These are phyloP conservation scores for Shinisaurus crocodilurus DNA, from an alignment of 2,113 vertebrate species.

Conservation along the genomic window DNA sequence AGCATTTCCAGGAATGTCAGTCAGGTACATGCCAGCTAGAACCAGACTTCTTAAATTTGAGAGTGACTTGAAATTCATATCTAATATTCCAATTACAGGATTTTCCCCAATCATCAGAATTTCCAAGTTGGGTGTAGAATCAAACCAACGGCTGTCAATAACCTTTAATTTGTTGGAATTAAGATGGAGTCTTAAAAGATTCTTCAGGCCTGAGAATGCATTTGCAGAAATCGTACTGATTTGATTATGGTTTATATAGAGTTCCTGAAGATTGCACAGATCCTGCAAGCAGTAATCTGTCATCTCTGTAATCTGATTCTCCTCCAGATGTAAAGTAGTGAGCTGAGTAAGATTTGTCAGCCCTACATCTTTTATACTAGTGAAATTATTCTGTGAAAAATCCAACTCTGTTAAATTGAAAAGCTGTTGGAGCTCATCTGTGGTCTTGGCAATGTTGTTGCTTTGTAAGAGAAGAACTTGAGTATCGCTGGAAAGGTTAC, in stretches of 20 bases:
- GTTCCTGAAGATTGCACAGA: conserved; percentile 93
- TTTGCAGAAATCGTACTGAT: conserved; percentile 92
- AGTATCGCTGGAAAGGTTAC: conserved; percentile 94
- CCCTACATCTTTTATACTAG: conserved; percentile 90
- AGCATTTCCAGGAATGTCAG: conserved; percentile 94
- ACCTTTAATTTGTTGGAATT: conserved; percentile 94
- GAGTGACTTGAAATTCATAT: conserved; percentile 95
- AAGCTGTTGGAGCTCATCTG: conserved; percentile 91
- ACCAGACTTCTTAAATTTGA: conserved; percentile 92
- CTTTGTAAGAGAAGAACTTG: conserved; percentile 97
- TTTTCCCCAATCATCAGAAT: conserved; percentile 99
- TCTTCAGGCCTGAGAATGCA: conserved; percentile 91
- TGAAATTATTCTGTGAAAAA: conserved; percentile 98
- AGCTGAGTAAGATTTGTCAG: conserved; percentile 93
- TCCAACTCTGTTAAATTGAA: conserved; percentile 96
- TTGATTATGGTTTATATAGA: conserved; percentile 99
- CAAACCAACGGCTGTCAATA: conserved; percentile 96
- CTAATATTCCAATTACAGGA: conserved; percentile 92
- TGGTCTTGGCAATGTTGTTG: conserved; percentile 94
- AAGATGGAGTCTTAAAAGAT: conserved; percentile 92
- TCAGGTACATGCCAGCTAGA: conserved; percentile 97
- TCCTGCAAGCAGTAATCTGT: conserved; percentile 92
- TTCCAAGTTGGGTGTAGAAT: conserved; percentile 94
- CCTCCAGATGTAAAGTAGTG: conserved; percentile 95
- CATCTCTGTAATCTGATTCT: conserved; percentile 96